These are phyloP conservation scores for Echinops telfairi DNA, from an alignment of 2,113 vertebrate genomes.

Conservation along the genomic window DNA sequence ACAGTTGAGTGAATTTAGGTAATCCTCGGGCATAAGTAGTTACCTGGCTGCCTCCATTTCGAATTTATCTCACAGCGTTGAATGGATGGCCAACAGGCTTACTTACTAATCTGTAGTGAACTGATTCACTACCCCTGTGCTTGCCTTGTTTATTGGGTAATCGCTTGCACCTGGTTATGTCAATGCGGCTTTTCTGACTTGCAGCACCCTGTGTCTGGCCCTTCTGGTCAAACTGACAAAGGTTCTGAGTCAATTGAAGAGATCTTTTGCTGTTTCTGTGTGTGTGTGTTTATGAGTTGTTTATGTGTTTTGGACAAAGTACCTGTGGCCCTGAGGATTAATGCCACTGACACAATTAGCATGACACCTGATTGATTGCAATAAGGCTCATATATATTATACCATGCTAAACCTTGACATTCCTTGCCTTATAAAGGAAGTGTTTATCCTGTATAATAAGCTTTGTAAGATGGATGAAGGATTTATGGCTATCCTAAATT, in stretches of 20 bases:
- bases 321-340: background rate
- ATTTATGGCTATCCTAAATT: conserved; percentile 48
- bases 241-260: background rate
- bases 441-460: conserved; percentile 35
- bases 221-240: background rate
- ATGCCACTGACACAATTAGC: background rate
- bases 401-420: background rate
- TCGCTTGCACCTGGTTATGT: background rate
- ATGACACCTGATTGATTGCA: background rate
- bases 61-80: background rate
- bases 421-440: conserved; percentile 18
- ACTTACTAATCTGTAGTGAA: no score
- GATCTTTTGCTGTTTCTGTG: background rate
- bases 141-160: background rate
- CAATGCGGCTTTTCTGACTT: background rate
- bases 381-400: background rate
- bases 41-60: background rate
- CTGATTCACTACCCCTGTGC: no score
- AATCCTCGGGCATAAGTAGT: background rate
- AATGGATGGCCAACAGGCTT: background rate
- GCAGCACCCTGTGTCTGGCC: background rate
- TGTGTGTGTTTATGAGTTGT: background rate
- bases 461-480: background rate
- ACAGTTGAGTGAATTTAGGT: no score
- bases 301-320: conserved; percentile 21